These are phyloP conservation scores for Acanthosepion lycidas DNA, from an alignment of 2,888 invertebrate genomes.

Conservation along the genomic window DNA sequence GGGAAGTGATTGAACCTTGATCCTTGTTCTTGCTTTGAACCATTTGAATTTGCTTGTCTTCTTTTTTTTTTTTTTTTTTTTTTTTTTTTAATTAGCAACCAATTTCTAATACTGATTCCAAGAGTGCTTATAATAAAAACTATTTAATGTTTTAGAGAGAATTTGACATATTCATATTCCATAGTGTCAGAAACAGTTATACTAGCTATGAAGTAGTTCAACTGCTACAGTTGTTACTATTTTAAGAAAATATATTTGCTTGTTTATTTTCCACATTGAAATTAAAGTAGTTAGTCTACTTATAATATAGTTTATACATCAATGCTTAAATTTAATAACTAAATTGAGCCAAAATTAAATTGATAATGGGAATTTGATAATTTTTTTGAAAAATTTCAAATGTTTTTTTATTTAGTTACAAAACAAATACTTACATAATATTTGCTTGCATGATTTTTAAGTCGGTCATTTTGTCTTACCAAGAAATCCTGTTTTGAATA, in stretches of 20 bases:
- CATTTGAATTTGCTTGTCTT: neutral
- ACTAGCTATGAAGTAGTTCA: neutral
- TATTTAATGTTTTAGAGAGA: neutral
- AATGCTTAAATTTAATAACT: too few species aligned
- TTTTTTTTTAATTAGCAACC: neutral
- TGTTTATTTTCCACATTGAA: neutral
- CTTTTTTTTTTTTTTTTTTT: neutral
- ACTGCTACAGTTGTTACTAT: neutral
- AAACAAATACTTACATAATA: too few species aligned
- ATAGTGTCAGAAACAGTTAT: neutral
- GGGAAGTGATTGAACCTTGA: constrained; percentile 33
- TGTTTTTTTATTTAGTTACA: too few species aligned
- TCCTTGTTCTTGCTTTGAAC: neutral
- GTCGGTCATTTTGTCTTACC: too few species aligned
- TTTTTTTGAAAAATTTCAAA: too few species aligned
- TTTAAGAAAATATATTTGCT: neutral
- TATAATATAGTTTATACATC: too few species aligned
- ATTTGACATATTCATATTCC: neutral
- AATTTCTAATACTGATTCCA: neutral
- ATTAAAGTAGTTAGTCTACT: neutral
- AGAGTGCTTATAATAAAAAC: neutral
- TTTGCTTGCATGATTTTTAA: too few species aligned
- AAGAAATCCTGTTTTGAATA: too few species aligned
- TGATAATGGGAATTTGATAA: too few species aligned
- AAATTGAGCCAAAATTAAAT: too few species aligned